These are phyloP conservation scores for Candidula unifasciata DNA, from an alignment of 2,888 invertebrate species.

Conservation along the genomic window DNA sequence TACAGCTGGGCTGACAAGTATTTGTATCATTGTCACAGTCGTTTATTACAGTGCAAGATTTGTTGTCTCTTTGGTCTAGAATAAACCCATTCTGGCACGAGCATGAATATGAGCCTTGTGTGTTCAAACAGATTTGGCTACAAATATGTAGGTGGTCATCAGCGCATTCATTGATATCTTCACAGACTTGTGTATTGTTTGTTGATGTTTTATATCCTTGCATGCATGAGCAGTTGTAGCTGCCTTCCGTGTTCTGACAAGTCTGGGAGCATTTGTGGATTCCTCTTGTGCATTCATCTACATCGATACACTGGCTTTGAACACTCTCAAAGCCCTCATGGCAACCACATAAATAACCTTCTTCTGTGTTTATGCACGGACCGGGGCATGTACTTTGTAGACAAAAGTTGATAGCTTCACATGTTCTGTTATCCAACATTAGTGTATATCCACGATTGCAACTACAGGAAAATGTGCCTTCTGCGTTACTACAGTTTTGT, in stretches of 20 bases:
- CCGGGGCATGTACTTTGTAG: neutral
- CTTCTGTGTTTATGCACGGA: neutral
- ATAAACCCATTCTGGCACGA: neutral
- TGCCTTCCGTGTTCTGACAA: neutral
- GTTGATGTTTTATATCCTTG: neutral
- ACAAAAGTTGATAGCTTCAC: neutral
- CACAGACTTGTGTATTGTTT: too few species aligned
- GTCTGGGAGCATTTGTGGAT: neutral
- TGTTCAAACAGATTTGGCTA: neutral
- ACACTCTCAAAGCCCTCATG: neutral
- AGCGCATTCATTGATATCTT: neutral
- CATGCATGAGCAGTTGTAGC: neutral
- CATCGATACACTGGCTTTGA: neutral
- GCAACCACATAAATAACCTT: constrained; percentile 7
- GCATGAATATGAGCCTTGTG: neutral
- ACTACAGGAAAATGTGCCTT: neutral
- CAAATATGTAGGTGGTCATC: neutral
- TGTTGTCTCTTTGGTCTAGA: neutral
- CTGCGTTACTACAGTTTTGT: neutral
- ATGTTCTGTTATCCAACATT: neutral
- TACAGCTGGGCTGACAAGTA: neutral
- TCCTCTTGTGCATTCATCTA: neutral
- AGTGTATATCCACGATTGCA: neutral
- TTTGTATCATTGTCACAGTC: neutral
- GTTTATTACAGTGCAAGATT: neutral